Evolutionary conservation across 2,888 invertebrate genomes (phyloP).

Genomic region (Tiliacea aurago): DNA sequence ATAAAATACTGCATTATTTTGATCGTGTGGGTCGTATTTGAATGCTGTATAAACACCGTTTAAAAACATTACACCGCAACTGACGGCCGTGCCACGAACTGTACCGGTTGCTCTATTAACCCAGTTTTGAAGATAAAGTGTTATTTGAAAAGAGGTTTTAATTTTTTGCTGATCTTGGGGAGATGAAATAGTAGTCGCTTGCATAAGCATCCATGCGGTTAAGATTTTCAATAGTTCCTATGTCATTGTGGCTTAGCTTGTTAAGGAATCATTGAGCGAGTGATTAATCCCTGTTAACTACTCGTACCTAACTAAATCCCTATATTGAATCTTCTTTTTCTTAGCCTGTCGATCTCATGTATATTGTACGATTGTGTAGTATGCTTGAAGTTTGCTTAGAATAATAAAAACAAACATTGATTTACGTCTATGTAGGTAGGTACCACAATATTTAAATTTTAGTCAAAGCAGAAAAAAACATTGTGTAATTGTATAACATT

Average conservation of each 20-base stretch:
- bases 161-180: constrained; percentile 44
- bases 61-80: constrained; percentile 53
- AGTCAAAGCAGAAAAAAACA: constrained; percentile 3
- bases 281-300: background rate
- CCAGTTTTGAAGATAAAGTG: constrained; percentile 59
- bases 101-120: constrained; percentile 63
- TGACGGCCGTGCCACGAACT: constrained; percentile 25
- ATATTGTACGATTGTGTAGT: background rate
- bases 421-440: no score
- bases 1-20: constrained; percentile 12
- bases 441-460: background rate
- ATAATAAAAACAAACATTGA: background rate
- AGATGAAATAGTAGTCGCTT: constrained; percentile 14
- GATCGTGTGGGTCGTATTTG: constrained; percentile 2
- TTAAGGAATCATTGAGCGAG: background rate
- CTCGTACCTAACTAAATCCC: background rate
- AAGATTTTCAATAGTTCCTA: background rate
- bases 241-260: background rate
- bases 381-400: background rate
- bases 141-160: constrained; percentile 53
- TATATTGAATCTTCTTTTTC: background rate
- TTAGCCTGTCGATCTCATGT: background rate
- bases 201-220: background rate
- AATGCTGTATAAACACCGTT: constrained; percentile 40
- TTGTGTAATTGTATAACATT: background rate